phyloP scores from a whole-genome alignment of 92 coral and sea anemone genomes.

The Anthopleura xanthogrammica region DNA sequence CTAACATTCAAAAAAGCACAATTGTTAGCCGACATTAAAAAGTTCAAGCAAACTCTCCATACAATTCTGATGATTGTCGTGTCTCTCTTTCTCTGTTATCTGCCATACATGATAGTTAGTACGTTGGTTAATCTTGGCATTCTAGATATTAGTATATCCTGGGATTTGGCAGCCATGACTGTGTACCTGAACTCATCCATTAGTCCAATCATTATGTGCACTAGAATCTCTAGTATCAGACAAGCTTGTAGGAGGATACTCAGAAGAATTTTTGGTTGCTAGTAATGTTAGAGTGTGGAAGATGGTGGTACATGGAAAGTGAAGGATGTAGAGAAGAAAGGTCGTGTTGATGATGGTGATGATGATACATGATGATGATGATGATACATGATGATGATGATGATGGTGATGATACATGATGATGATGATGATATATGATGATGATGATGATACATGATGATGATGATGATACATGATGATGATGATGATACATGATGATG shows the following conservation, averaged over 20 bases:
- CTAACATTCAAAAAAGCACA: not conserved
- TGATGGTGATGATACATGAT: no score
- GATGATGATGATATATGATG: no score
- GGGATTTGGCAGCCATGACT: slow-evolving; percentile 19
- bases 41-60: slow-evolving; percentile 21
- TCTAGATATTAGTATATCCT: slow-evolving; percentile 5
- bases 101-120: slow-evolving; percentile 28
- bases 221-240: slow-evolving; percentile 22
- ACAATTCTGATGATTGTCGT: slow-evolving; percentile 19
- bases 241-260: slow-evolving; percentile 23
- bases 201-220: slow-evolving; percentile 22
- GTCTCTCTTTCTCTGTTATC: slow-evolving; percentile 17
- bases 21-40: slow-evolving; percentile 1
- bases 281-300: not conserved
- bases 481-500: no score
- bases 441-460: no score
- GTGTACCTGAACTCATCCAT: slow-evolving; percentile 26
- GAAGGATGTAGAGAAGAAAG: no score
- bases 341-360: no score
- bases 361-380: no score
- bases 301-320: not conserved
- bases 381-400: no score
- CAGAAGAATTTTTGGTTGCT: not conserved
- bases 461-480: no score
- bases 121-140: slow-evolving; percentile 8